phyloP scores from a whole-genome alignment of 2,888 invertebrate species.

The Doris montereyensis region DNA sequence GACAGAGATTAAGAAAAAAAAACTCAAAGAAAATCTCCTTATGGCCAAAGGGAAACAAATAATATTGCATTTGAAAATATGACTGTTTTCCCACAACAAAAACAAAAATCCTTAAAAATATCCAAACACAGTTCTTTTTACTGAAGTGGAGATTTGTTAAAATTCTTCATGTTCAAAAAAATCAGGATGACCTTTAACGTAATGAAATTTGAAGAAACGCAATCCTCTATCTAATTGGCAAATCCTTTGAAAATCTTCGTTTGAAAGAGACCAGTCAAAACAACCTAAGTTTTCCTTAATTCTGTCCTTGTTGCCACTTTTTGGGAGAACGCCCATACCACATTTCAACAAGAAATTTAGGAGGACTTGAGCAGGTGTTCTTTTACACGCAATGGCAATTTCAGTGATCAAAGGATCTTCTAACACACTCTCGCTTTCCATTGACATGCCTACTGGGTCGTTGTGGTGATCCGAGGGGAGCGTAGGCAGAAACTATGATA shows the following conservation, averaged over 20 bases:
- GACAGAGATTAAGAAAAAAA: no score
- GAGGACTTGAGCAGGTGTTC: conserved; percentile 58
- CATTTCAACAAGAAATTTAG: conserved; percentile 55
- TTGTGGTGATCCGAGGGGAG: conserved; percentile 53
- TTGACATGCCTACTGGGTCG: conserved; percentile 17
- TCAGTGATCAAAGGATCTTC: conserved; percentile 47
- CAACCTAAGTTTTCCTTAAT: conserved; percentile 57
- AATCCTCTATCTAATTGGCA: conserved; percentile 48
- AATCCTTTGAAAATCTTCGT: conserved; percentile 49
- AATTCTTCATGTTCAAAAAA: conserved; percentile 53
- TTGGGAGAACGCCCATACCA: conserved; percentile 57
- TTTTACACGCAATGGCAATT: conserved; percentile 51
- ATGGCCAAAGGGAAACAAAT: no score
- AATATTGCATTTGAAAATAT: no score
- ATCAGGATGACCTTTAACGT: conserved; percentile 54
- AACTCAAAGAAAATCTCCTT: no score
- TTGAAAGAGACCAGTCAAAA: conserved; percentile 51
- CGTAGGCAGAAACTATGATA: conserved; percentile 56
- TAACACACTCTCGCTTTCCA: conserved; percentile 42
- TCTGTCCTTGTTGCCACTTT: conserved; percentile 49
- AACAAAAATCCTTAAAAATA: no score
- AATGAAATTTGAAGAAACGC: conserved; percentile 52
- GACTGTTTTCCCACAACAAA: no score
- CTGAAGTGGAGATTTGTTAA: no score
- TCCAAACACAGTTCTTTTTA: no score